A percentile compares a stretch with the other conserved stretches of the same genome.
Evolutionary conservation across 2,888 invertebrate genomes (phyloP).

Genomic region (Stenichneumon culpator): DNA sequence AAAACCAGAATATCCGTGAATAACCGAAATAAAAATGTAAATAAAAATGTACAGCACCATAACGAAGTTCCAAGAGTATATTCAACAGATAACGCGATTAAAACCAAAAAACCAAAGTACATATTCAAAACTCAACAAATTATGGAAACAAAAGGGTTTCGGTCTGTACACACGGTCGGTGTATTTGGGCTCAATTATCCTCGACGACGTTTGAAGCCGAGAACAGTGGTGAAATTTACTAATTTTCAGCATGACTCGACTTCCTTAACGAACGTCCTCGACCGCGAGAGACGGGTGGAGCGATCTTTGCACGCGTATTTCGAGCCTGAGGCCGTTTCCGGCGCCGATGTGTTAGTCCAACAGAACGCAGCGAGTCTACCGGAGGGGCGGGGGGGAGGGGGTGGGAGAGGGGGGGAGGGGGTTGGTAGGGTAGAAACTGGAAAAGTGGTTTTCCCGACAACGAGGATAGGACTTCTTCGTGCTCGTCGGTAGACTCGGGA

Average conservation of each 20-base stretch:
- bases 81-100: background rate
- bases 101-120: background rate
- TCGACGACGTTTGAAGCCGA: slow-evolving; percentile 4
- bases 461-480: slow-evolving; percentile 50
- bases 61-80: background rate
- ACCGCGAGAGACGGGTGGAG: background rate
- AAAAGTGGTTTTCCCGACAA: slow-evolving; percentile 62
- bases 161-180: background rate
- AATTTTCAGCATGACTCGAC: background rate
- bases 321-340: background rate
- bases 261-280: background rate
- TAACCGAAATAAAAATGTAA: background rate
- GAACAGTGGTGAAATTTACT: background rate
- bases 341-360: slow-evolving; percentile 45
- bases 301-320: slow-evolving; percentile 5
- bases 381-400: accelerated
- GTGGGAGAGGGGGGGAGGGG: too few species aligned
- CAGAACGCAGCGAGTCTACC: slow-evolving; percentile 16
- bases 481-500: slow-evolving; percentile 24
- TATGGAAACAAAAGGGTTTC: background rate
- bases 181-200: background rate
- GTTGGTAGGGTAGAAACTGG: slow-evolving; percentile 31
- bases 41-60: background rate
- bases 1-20: background rate
- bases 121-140: background rate